Evolutionary conservation across 2,888 invertebrate species (phyloP), one percentile per base, ranked within the genome.

Genomic region (Cantharis rustica): DNA sequence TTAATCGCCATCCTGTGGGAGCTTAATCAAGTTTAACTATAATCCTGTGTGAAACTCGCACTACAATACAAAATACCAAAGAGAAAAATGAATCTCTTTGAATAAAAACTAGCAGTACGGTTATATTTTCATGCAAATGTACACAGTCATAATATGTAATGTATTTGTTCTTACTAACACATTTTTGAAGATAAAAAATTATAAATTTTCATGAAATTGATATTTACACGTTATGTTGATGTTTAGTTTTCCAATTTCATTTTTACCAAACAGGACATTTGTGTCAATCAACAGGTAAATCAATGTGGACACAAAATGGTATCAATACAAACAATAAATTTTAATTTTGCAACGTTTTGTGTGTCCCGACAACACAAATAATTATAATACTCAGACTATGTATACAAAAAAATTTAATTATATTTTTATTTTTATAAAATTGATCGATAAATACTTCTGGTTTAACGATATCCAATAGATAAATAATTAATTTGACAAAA

Each of bases 261-360:
- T 71, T 72, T 82, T 80, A 79, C 80, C 81, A 81, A 80, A 80
- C 79, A 80, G 72, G 79, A 77, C 78, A 64, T 64, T 82, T 80
- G 79, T 81, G 79, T 80, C 79, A 79, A 82, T 82, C 82, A 82
- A 82, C 82, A 82, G 81, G 82, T 82, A 79, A 80, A 73, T 76
- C 75, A 66, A 77, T 73, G 77, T 77, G 72, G 71, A 69, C 75
- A 77, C 76, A 79, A 80, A 23, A 79, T 75, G 9, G 23, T 23
- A 23, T 23, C 23, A 23, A 23, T 23, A 23, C 23, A 7, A 23
- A 23, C 23, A 23, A 23, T 23, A 9, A 23, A 23, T 23, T 23
- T 23, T 23, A 23, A 23, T 23, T 23, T 23, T 23, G 23, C 23
- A 23, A 79, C 7, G n/a, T 47, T 47, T n/a, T 7, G 13, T 31